Percentiles rank a stretch among this genome's conserved stretches.
These are phyloP conservation scores for Cromileptes altivelis DNA, from an alignment of 2,113 vertebrate genomes.

Conservation along the genomic window DNA sequence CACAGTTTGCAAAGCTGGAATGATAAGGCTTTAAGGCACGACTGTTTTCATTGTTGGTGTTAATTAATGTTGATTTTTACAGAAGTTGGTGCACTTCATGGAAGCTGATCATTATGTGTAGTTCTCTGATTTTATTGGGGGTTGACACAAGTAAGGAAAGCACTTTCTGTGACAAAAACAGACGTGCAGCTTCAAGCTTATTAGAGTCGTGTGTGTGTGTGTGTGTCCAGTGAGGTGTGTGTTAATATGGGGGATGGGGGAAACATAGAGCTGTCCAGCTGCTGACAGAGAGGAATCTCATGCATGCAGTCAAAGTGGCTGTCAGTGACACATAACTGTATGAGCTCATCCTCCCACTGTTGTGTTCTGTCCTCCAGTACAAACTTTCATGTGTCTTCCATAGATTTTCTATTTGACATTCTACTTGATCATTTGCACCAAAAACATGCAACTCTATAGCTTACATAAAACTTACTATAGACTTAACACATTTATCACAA, in stretches of 20 bases:
- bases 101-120: not conserved
- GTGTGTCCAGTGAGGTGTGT: not conserved
- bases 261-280: not conserved
- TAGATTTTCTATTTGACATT: not conserved
- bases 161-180: not conserved
- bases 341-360: not conserved
- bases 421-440: not conserved
- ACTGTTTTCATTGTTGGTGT: not conserved
- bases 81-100: not conserved
- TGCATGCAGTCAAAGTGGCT: conserved; percentile 17
- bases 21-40: no score
- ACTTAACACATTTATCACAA: no score
- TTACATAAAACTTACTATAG: not conserved
- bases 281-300: conserved; percentile 49
- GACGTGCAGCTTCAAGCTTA: no score
- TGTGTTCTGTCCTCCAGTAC: not conserved
- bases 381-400: not conserved
- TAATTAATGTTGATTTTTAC: not conserved
- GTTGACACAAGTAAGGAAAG: not conserved
- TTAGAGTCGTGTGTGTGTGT: not conserved
- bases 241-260: not conserved
- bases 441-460: not conserved
- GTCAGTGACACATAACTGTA: not conserved
- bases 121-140: not conserved
- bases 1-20: not conserved